Conservation (phyloP, 1,140 invertebrate genomes). For the Ruditapes philippinarum region DNA sequence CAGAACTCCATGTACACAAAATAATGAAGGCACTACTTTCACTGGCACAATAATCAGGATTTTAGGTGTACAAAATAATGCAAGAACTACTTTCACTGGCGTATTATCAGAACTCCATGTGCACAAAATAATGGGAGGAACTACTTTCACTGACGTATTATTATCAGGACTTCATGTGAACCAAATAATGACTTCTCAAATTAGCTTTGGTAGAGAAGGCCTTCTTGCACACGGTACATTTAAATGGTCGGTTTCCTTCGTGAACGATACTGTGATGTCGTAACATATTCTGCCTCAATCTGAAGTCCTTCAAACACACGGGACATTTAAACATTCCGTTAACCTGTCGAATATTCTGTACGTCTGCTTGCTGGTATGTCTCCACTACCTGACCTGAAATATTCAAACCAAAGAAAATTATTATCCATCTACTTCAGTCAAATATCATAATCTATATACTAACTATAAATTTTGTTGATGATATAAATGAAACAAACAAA, state of each 20-base stretch:
- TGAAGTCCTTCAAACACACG: neutral
- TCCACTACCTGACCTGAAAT: neutral
- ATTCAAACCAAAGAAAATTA: neutral
- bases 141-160: too few relatives aligned
- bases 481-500: too few relatives aligned
- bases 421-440: too few relatives aligned
- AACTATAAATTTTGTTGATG: too few relatives aligned
- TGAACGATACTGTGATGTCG: slow-evolving; percentile 78
- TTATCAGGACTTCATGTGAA: neutral
- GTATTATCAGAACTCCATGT: too few relatives aligned
- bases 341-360: neutral
- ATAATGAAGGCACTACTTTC: too few relatives aligned
- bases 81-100: too few relatives aligned
- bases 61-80: too few relatives aligned
- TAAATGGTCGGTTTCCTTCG: slow-evolving; percentile 12
- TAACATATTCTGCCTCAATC: neutral
- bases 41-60: too few relatives aligned
- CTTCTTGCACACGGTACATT: neutral
- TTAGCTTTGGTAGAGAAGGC: slow-evolving; percentile 9
- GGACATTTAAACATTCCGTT: neutral
- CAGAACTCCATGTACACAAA: too few relatives aligned
- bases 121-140: too few relatives aligned
- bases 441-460: too few relatives aligned
- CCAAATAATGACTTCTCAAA: neutral
- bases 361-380: neutral